Percentiles rank a stretch among this genome's conserved stretches.
Conservation (phyloP, 2,797 vertebrate species). For the Phalanger gymnotis region DNA sequence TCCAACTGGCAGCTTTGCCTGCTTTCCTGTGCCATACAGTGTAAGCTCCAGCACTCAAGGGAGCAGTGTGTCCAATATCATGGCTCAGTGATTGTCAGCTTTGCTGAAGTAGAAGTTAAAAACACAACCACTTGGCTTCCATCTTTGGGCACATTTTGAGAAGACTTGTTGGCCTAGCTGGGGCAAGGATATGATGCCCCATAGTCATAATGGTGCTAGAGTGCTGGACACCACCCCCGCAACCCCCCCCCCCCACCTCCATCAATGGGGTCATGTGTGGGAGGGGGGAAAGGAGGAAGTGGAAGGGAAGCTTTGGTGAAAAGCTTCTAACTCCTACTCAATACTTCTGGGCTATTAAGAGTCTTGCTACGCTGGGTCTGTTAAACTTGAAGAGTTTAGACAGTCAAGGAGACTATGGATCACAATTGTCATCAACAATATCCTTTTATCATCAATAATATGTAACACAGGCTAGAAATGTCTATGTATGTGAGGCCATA, state of each 20-base stretch:
- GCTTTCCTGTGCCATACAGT: slow-evolving; percentile 59
- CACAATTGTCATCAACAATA: background rate
- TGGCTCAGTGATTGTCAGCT: slow-evolving; percentile 57
- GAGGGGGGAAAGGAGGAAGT: background rate
- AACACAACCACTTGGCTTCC: slow-evolving; percentile 41
- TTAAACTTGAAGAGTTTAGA: background rate
- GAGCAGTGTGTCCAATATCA: slow-evolving; percentile 53
- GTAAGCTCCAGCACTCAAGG: slow-evolving; percentile 1
- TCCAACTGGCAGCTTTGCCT: slow-evolving; percentile 78
- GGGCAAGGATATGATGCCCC: slow-evolving; percentile 49
- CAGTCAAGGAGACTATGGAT: background rate
- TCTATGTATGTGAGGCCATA: background rate
- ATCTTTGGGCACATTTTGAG: slow-evolving; percentile 36
- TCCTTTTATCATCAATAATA: background rate
- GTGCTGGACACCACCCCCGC: background rate
- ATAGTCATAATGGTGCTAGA: slow-evolving; percentile 50
- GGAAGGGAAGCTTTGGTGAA: slow-evolving; percentile 8
- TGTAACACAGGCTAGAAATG: background rate
- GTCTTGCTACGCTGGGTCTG: background rate
- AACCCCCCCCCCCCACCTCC: background rate
- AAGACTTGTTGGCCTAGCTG: slow-evolving; percentile 49
- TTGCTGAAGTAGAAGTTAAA: background rate
- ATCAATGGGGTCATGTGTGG: background rate
- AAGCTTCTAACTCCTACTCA: background rate
- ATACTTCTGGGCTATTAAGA: background rate